Percentiles rank a stretch among this genome's conserved stretches.
Conservation (phyloP, 2,888 invertebrate genomes). For the Xanthorhoe spadicearia region DNA sequence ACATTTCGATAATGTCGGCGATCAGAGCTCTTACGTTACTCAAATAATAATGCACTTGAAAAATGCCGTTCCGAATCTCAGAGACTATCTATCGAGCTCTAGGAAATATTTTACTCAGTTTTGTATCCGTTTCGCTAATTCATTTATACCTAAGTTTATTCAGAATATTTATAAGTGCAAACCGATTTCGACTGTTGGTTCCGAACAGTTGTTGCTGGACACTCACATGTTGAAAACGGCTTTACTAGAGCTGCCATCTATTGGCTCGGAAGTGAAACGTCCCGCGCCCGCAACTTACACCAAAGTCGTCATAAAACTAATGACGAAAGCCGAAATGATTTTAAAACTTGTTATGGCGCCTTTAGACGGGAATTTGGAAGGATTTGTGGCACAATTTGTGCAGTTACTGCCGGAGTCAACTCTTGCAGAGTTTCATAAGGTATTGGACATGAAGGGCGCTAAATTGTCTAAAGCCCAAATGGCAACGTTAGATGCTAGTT, state of each 20-base stretch:
- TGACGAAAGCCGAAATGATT: constrained; percentile 99
- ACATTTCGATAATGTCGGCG: constrained; percentile 96
- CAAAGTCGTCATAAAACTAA: constrained; percentile 93
- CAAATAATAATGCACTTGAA: constrained; percentile 94
- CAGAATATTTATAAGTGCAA: constrained; percentile 96
- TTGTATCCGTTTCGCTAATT: constrained; percentile 97
- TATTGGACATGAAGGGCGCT: constrained; percentile 96
- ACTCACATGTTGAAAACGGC: constrained; percentile 98
- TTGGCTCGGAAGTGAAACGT: constrained; percentile 94
- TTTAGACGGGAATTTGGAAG: constrained; percentile 87
- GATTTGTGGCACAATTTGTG: constrained; percentile 94
- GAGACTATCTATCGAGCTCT: constrained; percentile 95
- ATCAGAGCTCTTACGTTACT: constrained; percentile 97
- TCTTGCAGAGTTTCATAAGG: constrained; percentile 95
- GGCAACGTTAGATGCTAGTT: constrained; percentile 62
- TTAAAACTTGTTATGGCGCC: constrained; percentile 99
- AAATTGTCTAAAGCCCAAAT: constrained; percentile 74
- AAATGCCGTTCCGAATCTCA: constrained; percentile 93
- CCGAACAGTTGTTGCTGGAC: constrained; percentile 97
- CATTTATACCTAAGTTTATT: constrained; percentile 97
- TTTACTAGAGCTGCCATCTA: constrained; percentile 96
- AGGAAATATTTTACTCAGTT: constrained; percentile 99
- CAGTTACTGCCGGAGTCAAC: constrained; percentile 96
- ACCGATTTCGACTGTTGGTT: constrained; percentile 94
- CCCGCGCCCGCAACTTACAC: constrained; percentile 95